Evolutionary conservation across 2,797 vertebrate species (phyloP), one percentile per base, ranked within the genome.

Genomic region (Meriones psammophilus): DNA sequence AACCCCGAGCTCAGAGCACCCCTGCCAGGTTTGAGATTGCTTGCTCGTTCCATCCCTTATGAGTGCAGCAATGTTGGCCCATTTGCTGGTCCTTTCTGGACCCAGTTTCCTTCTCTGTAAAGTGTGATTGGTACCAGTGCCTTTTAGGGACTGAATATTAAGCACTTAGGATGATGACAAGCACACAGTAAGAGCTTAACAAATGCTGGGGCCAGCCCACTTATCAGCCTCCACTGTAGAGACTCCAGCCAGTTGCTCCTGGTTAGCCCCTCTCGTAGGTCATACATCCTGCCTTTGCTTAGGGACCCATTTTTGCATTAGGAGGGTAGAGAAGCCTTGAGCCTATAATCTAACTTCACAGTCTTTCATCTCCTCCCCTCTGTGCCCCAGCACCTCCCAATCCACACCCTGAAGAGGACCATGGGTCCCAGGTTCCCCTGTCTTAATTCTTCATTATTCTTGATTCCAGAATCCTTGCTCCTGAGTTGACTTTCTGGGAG

Each of bases 401-500:
- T 17, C 28, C 12, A 62, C 20, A 58, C 22, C 22, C 30, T 0
- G 18, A 50, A 1, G 50, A 95, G 24, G 64, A n/a, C 50, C 83
- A 68, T 69, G 64, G 28, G 54, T 30, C 73, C 89, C 64, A 4
- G 0, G 0, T 1, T 84, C 17, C 80, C 39, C 92, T 77, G 88
- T 36, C 56, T 71, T 26, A 30, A 46, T 90, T 79, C 60, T 28
- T 91, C 94, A 60, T 98, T 97, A 97, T 98, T 98, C 98, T 97
- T 95, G 96, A 98, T 98, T 96, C 97, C 6, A 33, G 91, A 95
- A 96, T 97, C 97, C 97, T 95, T 39, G 76, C 8, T 3, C 96
- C 83, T 24, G 22, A 97, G 97, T 96, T 98, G 96, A 98, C 98
- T 98, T 98, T 92, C 97, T 97, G 96, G 93, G 91, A 97, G 98